These are phyloP conservation scores for Pseudomyrmex pallidus DNA, from an alignment of 1,140 invertebrate genomes.

Conservation along the genomic window DNA sequence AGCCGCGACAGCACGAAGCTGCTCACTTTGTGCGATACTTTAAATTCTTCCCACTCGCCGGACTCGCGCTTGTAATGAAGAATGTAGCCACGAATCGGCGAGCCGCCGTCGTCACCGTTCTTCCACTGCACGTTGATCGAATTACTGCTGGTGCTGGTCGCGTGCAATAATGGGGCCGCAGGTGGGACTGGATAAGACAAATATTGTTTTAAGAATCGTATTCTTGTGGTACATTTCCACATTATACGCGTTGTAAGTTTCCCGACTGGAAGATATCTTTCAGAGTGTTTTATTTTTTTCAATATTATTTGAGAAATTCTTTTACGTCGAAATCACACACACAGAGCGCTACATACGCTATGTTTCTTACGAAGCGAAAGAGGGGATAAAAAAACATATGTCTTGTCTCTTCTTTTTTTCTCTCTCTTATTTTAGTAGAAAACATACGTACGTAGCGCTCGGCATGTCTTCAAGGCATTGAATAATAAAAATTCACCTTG, in stretches of 20 bases:
- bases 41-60: constrained; percentile 95
- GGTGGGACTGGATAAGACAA: constrained; percentile 84
- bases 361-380: not conserved
- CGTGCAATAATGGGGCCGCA: constrained; percentile 85
- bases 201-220: constrained; percentile 22
- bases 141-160: constrained; percentile 85
- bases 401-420: not conserved
- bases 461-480: not conserved
- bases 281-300: not conserved
- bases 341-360: too few species aligned
- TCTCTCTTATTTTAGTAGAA: not conserved
- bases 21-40: constrained; percentile 91
- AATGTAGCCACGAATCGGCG: constrained; percentile 89
- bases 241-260: not conserved
- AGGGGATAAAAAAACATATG: not conserved
- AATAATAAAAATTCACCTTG: constrained; percentile 85
- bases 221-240: not conserved
- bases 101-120: constrained; percentile 85
- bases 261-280: not conserved
- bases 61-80: constrained; percentile 95
- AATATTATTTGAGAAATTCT: not conserved
- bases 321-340: too few species aligned
- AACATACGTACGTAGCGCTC: not conserved
- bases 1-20: constrained; percentile 91
- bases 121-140: constrained; percentile 87